Conservation (phyloP, 2,113 vertebrate species). For the Labeo catla region DNA sequence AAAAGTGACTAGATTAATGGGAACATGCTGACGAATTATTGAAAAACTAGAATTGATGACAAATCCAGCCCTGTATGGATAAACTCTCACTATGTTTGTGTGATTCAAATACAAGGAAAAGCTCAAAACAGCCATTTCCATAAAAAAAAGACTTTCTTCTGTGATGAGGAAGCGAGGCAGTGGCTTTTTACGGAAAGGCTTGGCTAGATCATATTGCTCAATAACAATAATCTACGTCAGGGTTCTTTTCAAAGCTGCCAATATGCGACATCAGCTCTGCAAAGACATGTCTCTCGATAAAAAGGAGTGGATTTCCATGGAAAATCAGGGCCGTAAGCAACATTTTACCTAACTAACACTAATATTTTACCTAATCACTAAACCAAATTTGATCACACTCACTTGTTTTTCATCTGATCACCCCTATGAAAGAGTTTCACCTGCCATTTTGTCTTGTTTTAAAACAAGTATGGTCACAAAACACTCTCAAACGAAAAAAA, state of each 20-base stretch:
- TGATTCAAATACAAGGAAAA: background rate
- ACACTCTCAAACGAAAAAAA: background rate
- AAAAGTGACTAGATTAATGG: background rate
- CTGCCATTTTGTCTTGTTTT: background rate
- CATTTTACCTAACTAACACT: background rate
- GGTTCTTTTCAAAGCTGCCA: constrained; percentile 1
- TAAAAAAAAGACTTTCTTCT: background rate
- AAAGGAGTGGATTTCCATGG: background rate
- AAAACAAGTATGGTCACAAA: background rate
- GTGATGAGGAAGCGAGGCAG: background rate
- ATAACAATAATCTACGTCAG: background rate
- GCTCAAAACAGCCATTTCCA: background rate
- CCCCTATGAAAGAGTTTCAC: background rate
- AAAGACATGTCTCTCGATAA: background rate
- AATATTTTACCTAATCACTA: background rate
- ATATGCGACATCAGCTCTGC: background rate
- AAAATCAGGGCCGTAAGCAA: background rate
- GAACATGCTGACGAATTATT: background rate
- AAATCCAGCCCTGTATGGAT: background rate
- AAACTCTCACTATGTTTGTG: background rate
- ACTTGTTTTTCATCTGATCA: background rate
- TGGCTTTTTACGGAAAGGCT: background rate
- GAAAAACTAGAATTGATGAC: background rate
- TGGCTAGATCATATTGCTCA: constrained; percentile 8
- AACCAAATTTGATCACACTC: background rate